phyloP scores from a whole-genome alignment of 1,140 invertebrate species.

The Saccostrea echinata region DNA sequence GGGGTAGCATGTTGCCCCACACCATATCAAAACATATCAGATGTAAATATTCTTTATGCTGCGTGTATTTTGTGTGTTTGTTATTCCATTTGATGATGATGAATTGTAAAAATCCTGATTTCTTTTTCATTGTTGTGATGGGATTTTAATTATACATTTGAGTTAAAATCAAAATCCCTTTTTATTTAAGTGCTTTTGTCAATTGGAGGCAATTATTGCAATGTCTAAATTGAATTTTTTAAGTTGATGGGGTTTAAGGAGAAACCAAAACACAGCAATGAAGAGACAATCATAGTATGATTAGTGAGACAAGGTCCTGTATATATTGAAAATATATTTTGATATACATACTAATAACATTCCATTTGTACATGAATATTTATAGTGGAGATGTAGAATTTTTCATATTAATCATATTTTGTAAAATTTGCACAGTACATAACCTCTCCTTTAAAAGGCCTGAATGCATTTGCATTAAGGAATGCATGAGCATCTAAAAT shows the following conservation, averaged over 20 bases:
- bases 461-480: too few relatives aligned
- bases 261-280: background rate
- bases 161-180: background rate
- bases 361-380: constrained; percentile 26
- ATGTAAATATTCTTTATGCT: constrained; percentile 25
- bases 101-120: background rate
- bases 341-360: constrained; percentile 29
- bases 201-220: background rate
- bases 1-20: constrained; percentile 25
- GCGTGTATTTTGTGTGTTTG: background rate
- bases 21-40: constrained; percentile 37
- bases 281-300: background rate
- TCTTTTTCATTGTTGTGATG: background rate
- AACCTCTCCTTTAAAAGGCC: too few relatives aligned
- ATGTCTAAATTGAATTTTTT: background rate
- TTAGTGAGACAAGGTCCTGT: background rate
- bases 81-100: background rate
- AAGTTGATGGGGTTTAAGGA: background rate
- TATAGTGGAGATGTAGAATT: constrained; percentile 3
- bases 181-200: background rate
- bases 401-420: background rate
- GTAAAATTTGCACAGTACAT: too few relatives aligned
- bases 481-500: too few relatives aligned
- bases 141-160: background rate
- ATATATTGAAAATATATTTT: constrained; percentile 10